These are phyloP conservation scores for Notodonta dromedarius DNA, from an alignment of 2,888 invertebrate species.

Conservation along the genomic window DNA sequence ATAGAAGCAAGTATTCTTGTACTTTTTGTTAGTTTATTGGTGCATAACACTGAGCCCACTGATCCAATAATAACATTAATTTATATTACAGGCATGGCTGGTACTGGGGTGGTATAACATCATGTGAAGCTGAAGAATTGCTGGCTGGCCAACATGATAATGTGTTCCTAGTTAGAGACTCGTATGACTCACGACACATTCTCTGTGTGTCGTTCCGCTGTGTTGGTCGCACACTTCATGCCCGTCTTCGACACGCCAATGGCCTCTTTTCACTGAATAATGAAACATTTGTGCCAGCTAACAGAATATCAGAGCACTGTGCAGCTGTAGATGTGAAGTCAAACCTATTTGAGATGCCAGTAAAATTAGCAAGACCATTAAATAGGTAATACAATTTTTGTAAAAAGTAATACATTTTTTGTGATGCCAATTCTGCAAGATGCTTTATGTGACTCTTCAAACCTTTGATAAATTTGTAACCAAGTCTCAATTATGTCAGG, in stretches of 20 bases:
- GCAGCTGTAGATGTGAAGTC: constrained; percentile 77
- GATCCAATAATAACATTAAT: too few relatives aligned
- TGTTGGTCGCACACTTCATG: constrained; percentile 88
- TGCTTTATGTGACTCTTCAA: not conserved
- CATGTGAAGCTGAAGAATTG: constrained; percentile 88
- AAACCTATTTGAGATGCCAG: constrained; percentile 78
- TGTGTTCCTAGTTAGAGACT: constrained; percentile 90
- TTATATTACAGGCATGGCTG: constrained; percentile 82
- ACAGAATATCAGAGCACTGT: constrained; percentile 79
- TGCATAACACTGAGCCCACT: too few relatives aligned
- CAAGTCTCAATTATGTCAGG: too few relatives aligned
- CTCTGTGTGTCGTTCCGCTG: constrained; percentile 89
- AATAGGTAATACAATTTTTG: constrained; percentile 79
- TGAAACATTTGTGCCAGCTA: constrained; percentile 81
- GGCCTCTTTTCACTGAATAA: constrained; percentile 86
- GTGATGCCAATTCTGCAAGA: not conserved
- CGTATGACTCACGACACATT: constrained; percentile 87
- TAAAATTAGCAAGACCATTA: constrained; percentile 76
- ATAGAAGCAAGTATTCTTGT: constrained; percentile 1
- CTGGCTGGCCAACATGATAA: constrained; percentile 88
- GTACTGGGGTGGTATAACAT: constrained; percentile 92
- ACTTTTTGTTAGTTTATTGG: not conserved
- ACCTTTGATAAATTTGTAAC: too few relatives aligned
- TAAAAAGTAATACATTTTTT: not conserved
- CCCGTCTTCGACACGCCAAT: constrained; percentile 88